phyloP scores from a whole-genome alignment of 1,140 invertebrate genomes.

The Galleria mellonella region DNA sequence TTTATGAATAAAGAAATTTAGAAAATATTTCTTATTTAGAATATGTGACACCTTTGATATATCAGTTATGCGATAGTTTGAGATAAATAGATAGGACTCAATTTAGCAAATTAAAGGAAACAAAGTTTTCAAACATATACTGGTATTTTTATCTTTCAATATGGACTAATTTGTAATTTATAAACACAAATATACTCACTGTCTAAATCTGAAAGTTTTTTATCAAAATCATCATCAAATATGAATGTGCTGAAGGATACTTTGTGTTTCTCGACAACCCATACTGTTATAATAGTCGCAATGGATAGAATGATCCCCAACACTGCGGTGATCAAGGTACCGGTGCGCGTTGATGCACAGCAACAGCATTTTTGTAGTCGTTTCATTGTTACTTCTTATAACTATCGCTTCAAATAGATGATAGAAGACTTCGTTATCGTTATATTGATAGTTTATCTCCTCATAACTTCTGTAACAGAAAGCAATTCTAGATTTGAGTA shows the following conservation, averaged over 20 bases:
- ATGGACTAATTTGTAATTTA: too few species aligned
- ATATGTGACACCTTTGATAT: too few species aligned
- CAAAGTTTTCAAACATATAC: too few species aligned
- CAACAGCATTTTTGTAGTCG: conserved; percentile 76
- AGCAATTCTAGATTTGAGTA: too few species aligned
- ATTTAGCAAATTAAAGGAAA: too few species aligned
- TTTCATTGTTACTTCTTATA: conserved; percentile 40
- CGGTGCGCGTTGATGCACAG: conserved; percentile 80
- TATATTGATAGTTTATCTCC: conserved; percentile 17
- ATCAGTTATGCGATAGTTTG: too few species aligned
- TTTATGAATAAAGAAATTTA: too few species aligned
- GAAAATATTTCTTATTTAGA: too few species aligned
- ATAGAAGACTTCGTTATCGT: conserved; percentile 3
- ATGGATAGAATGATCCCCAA: conserved; percentile 79
- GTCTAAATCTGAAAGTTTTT: conserved; percentile 73
- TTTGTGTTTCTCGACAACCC: conserved; percentile 43
- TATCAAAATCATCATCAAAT: conserved; percentile 74
- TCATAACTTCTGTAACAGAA: conserved; percentile 44
- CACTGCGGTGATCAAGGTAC: conserved; percentile 81
- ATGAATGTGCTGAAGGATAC: conserved; percentile 81
- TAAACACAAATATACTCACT: too few species aligned
- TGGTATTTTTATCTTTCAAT: too few species aligned
- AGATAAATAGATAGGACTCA: too few species aligned
- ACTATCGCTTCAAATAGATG: conserved; percentile 8
- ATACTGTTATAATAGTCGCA: conserved; percentile 65